phyloP scores from a whole-genome alignment of 2,888 invertebrate genomes.

The Eudasyphora cyanicolor region DNA sequence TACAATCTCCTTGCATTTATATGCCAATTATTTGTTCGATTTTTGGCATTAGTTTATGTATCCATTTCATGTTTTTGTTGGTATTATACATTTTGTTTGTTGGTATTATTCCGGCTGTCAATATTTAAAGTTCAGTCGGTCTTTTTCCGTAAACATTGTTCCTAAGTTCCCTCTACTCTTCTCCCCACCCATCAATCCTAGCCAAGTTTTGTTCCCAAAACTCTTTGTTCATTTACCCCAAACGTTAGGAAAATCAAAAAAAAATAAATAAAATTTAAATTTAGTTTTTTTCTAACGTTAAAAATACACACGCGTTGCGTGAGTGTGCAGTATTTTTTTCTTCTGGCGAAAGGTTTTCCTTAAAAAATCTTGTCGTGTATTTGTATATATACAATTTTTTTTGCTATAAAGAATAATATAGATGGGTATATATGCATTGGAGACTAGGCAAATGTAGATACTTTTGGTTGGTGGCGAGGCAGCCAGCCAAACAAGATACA shows the following conservation, averaged over 20 bases:
- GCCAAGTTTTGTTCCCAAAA: too few relatives aligned
- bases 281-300: constrained; percentile 34
- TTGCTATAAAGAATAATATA: background rate
- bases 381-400: background rate
- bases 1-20: background rate
- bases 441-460: too few relatives aligned
- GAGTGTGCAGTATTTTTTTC: background rate
- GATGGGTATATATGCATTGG: too few relatives aligned
- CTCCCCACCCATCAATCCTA: background rate
- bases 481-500: constrained; percentile 37
- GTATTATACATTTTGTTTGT: too few relatives aligned
- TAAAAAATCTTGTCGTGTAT: background rate
- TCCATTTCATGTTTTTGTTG: background rate
- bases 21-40: background rate
- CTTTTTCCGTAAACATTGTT: background rate
- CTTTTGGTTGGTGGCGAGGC: background rate
- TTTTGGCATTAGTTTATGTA: background rate
- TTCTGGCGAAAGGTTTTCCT: background rate
- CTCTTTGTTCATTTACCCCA: too few relatives aligned
- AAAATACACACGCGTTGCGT: constrained; percentile 38
- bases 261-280: constrained; percentile 33
- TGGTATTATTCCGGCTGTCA: too few relatives aligned
- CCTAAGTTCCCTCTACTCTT: background rate
- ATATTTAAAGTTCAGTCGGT: background rate
- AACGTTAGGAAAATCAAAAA: constrained; percentile 31